These are phyloP conservation scores for Malthinus flaveolus DNA, from an alignment of 2,888 invertebrate species.

Conservation along the genomic window DNA sequence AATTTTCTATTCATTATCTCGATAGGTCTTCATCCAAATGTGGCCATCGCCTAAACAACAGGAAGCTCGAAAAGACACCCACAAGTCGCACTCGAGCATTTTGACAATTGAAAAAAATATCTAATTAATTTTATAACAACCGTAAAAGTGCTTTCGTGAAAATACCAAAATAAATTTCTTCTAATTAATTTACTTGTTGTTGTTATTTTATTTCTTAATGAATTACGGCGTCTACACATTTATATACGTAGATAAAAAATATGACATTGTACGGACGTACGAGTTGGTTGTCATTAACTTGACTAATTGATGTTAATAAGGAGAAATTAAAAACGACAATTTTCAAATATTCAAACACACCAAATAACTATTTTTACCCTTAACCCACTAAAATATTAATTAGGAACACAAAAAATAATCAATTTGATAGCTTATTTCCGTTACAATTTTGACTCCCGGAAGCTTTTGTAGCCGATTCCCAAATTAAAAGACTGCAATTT, in stretches of 20 bases:
- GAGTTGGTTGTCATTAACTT: constrained; percentile 30
- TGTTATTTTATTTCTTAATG: not conserved
- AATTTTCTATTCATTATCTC: constrained; percentile 8
- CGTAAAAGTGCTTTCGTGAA: too few relatives aligned
- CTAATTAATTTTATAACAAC: too few relatives aligned
- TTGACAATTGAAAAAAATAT: too few relatives aligned
- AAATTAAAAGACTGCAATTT: too few relatives aligned
- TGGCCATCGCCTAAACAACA: constrained; percentile 1
- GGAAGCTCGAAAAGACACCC: constrained; percentile 13
- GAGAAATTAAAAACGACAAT: constrained; percentile 29
- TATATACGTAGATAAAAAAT: constrained; percentile 11
- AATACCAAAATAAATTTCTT: too few relatives aligned
- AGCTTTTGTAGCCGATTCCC: not conserved
- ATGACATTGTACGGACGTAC: constrained; percentile 27
- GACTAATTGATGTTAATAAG: constrained; percentile 36
- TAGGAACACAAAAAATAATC: too few relatives aligned
- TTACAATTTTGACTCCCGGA: not conserved
- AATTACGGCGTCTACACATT: constrained; percentile 11
- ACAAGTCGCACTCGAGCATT: constrained; percentile 1
- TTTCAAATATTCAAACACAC: constrained; percentile 19
- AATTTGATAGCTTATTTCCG: not conserved
- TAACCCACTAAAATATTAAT: constrained; percentile 2
- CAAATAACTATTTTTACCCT: not conserved
- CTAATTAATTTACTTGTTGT: not conserved
- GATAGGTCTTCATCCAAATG: constrained; percentile 8